Evolutionary conservation across 2,113 vertebrate species (phyloP), one percentile per base, ranked within the genome.

Genomic region (Motacilla alba): DNA sequence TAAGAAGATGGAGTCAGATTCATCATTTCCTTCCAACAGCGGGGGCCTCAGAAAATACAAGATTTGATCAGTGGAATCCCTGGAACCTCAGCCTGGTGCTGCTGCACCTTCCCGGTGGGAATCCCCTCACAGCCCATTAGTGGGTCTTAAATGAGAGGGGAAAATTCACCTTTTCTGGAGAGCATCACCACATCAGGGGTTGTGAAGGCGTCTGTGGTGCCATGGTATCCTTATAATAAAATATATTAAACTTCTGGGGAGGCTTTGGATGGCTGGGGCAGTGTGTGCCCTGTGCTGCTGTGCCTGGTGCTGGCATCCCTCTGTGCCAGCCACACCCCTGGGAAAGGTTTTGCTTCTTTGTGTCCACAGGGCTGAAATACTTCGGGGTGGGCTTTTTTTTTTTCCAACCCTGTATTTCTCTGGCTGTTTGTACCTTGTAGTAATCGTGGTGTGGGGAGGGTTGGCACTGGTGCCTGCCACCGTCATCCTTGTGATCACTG

Each of bases 191-290:
- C 30, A 2, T 6, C 0, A 2, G 46, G 41, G 41, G 37, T 39
- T 1, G 30, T 27, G 33, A 30, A 16, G 28, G 72, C 0, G 1
- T 13, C 26, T 46, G 22, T 13, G 30, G 41, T 2, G 8, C 11
- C 0, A 4, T 15, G 47, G 26, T 8, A 10, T 3, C 50, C 0
- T 0, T 22, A 0, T 9, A 13, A 18, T 33, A 27, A 53, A 69
- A 35, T 5, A 0, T 2, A 13, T 8, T 52, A 6, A n/a, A 49
- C 11, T 7, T 0, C 3, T 31, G 24, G 18, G 6, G 27, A 33
- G 62, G 28, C 3, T 75, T 70, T 63, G 41, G 14, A 7, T 0
- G 20, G 13, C 35, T 39, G 11, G 2, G n/a, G 47, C 58, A 30
- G 46, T 1, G 9, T 4, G 21, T 37, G n/a, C 15, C 13, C 43